These are phyloP conservation scores for Caenorhabditis afra DNA, from an alignment of 2,888 invertebrate species.

Conservation along the genomic window DNA sequence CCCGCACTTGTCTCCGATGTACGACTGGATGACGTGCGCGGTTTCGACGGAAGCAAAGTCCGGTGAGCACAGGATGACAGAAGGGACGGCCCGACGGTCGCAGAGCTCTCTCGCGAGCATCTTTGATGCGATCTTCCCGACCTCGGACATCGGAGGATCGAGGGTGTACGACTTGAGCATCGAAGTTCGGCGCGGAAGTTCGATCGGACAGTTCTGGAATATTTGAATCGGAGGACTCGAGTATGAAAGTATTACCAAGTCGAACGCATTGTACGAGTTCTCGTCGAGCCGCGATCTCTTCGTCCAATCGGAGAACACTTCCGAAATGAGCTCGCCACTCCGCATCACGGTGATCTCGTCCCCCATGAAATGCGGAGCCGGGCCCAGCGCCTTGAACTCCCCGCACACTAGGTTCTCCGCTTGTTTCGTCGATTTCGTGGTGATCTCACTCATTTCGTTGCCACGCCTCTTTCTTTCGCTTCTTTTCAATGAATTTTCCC, in stretches of 20 bases:
- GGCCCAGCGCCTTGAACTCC: conserved; percentile 55
- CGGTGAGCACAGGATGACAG: conserved; percentile 60
- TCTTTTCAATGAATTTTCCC: too few species aligned
- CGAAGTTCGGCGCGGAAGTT: conserved; percentile 50
- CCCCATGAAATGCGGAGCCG: conserved; percentile 35
- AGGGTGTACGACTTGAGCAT: conserved; percentile 55
- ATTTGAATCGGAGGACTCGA: neutral
- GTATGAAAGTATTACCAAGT: conserved; percentile 41
- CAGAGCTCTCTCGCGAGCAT: conserved; percentile 62
- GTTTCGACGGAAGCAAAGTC: conserved; percentile 67
- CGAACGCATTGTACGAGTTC: conserved; percentile 58
- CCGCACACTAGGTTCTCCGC: conserved; percentile 37
- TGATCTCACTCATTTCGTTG: conserved; percentile 41
- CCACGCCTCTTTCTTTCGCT: too few species aligned
- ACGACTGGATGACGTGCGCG: conserved; percentile 53
- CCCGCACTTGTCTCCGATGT: conserved; percentile 50
- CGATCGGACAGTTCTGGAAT: conserved; percentile 64
- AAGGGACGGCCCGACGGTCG: conserved; percentile 42
- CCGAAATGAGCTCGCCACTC: conserved; percentile 60
- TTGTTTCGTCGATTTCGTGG: conserved; percentile 48
- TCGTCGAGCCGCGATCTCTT: conserved; percentile 45
- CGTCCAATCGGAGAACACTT: conserved; percentile 66
- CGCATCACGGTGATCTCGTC: conserved; percentile 60
- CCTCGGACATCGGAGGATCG: conserved; percentile 67
- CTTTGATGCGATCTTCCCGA: conserved; percentile 58